Percentiles rank a stretch among this genome's conserved stretches.
Conservation (phyloP, 2,888 invertebrate genomes). For the Magallana nippona region DNA sequence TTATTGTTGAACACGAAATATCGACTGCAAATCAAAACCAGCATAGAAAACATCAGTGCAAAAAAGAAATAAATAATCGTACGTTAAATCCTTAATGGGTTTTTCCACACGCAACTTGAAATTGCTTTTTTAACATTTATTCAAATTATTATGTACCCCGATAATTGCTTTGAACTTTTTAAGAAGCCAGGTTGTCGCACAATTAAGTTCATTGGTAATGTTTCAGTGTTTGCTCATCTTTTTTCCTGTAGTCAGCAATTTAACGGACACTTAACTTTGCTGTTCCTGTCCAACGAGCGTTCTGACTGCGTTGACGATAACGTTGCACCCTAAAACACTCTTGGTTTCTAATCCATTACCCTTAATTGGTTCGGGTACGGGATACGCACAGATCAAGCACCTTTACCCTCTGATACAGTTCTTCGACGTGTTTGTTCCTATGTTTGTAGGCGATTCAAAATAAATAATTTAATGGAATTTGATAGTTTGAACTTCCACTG, state of each 20-base stretch:
- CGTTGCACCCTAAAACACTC: neutral
- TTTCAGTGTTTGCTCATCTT: neutral
- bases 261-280: neutral
- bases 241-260: conserved; percentile 3
- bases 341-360: conserved; percentile 20
- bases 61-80: neutral
- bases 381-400: conserved; percentile 10
- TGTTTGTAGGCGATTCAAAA: conserved; percentile 13
- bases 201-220: neutral
- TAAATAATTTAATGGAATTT: conserved; percentile 27
- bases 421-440: neutral
- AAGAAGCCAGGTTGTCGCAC: no score
- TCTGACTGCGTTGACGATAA: neutral
- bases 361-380: conserved; percentile 20
- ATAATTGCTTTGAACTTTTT: neutral
- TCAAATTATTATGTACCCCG: neutral
- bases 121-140: neutral
- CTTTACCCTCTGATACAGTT: neutral
- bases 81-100: neutral
- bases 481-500: conserved; percentile 4
- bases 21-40: neutral
- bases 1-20: neutral
- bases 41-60: neutral
- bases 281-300: neutral
- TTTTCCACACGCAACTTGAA: neutral